Conservation (phyloP, 2,113 vertebrate species). For the Orthochromis malagaraziensis region DNA sequence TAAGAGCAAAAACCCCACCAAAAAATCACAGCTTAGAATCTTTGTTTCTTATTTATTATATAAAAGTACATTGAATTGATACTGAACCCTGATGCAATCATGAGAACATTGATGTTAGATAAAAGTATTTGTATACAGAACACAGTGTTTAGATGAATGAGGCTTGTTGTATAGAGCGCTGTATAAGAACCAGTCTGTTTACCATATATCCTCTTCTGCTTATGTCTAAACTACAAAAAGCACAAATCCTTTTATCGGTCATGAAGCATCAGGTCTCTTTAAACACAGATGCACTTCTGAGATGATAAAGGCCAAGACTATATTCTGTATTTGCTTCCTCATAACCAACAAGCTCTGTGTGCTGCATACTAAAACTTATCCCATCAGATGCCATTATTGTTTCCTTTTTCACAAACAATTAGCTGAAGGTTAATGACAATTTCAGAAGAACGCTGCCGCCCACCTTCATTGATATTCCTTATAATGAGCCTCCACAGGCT, state of each 20-base stretch:
- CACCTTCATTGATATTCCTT: not conserved
- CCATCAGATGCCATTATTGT: not conserved
- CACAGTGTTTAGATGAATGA: not conserved
- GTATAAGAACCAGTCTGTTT: not conserved
- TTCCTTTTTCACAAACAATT: not conserved
- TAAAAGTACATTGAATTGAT: not conserved
- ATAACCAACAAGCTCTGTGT: not conserved
- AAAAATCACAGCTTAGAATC: not conserved
- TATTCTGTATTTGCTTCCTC: not conserved
- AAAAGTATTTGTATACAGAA: not conserved
- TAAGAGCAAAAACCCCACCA: not conserved
- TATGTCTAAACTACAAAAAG: not conserved
- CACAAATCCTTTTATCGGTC: not conserved
- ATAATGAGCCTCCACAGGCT: not conserved
- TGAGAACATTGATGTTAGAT: not conserved
- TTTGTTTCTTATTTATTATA: not conserved
- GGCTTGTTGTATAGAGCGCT: not conserved
- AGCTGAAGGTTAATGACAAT: not conserved
- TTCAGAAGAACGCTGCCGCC: not conserved
- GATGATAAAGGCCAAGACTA: not conserved
- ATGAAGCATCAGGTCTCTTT: not conserved
- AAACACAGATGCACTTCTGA: not conserved
- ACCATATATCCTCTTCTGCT: not conserved
- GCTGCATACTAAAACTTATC: not conserved
- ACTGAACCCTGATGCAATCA: not conserved